Evolutionary conservation across 2,888 invertebrate species (phyloP).

Genomic region (Tuta absoluta): DNA sequence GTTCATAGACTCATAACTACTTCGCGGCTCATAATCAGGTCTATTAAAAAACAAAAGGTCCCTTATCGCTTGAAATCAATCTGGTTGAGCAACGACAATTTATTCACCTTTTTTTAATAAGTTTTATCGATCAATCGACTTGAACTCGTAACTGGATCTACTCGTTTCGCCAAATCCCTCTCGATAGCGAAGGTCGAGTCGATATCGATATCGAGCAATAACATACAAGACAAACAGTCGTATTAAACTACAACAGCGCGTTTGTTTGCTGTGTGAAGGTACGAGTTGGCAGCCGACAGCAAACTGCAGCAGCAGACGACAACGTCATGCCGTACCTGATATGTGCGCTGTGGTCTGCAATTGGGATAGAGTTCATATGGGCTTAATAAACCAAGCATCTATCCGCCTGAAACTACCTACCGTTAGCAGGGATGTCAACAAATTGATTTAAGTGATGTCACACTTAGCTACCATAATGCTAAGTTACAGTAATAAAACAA

Average conservation of each 20-base stretch:
- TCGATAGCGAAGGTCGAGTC: conserved; percentile 29
- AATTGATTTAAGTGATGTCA: no score
- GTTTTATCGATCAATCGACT: conserved; percentile 13
- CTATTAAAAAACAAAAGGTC: not conserved
- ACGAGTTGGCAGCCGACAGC: not conserved
- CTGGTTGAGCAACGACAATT: conserved; percentile 17
- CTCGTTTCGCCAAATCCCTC: conserved; percentile 26
- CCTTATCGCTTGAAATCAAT: not conserved
- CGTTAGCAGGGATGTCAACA: no score
- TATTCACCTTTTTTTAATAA: not conserved
- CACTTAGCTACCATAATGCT: no score
- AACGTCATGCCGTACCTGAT: no score
- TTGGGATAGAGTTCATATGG: no score
- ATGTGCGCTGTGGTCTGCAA: no score
- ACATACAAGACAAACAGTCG: conserved; percentile 32
- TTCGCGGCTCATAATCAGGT: no score
- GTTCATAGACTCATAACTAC: no score
- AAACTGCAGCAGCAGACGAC: no score
- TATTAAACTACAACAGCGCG: conserved; percentile 28
- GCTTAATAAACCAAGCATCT: no score
- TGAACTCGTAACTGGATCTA: conserved; percentile 15
- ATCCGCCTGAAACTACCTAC: no score
- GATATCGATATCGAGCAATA: conserved; percentile 28
- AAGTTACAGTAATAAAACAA: no score
- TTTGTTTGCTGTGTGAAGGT: not conserved